A percentile compares a stretch with the other conserved stretches of the same genome.
Conservation (phyloP, 2,797 vertebrate species). For the Gymnodraco acuticeps region DNA sequence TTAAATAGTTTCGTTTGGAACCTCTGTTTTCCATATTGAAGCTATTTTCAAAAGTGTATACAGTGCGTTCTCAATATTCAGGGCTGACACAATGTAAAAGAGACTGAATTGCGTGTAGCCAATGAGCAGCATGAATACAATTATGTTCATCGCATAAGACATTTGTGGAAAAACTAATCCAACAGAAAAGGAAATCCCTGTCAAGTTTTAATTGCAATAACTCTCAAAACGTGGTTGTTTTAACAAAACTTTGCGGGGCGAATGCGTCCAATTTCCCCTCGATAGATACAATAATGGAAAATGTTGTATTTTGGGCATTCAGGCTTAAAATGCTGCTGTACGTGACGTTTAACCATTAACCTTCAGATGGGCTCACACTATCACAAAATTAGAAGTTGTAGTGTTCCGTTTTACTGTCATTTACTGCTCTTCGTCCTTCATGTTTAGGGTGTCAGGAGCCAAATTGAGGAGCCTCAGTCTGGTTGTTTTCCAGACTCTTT, state of each 20-base stretch:
- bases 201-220: neutral
- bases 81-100: neutral
- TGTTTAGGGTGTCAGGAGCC: constrained; percentile 91
- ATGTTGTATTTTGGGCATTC: neutral
- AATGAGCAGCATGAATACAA: no score
- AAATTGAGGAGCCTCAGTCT: constrained; percentile 87
- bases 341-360: neutral
- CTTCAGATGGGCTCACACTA: constrained; percentile 16
- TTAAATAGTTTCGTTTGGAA: neutral
- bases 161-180: neutral
- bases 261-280: neutral
- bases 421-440: constrained; percentile 80
- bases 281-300: neutral
- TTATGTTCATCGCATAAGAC: neutral
- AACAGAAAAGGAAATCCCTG: neutral
- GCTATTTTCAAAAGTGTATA: neutral
- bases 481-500: constrained; percentile 80
- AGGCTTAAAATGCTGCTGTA: no score
- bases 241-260: neutral
- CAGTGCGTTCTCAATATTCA: neutral
- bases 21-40: neutral
- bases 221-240: neutral
- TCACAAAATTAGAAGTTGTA: constrained; percentile 51
- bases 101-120: neutral
- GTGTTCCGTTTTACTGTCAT: constrained; percentile 62